Percentiles rank a stretch among this genome's conserved stretches.
phyloP scores from a whole-genome alignment of 1,140 invertebrate genomes.

The silkworm (Bombyx mori) region DNA sequence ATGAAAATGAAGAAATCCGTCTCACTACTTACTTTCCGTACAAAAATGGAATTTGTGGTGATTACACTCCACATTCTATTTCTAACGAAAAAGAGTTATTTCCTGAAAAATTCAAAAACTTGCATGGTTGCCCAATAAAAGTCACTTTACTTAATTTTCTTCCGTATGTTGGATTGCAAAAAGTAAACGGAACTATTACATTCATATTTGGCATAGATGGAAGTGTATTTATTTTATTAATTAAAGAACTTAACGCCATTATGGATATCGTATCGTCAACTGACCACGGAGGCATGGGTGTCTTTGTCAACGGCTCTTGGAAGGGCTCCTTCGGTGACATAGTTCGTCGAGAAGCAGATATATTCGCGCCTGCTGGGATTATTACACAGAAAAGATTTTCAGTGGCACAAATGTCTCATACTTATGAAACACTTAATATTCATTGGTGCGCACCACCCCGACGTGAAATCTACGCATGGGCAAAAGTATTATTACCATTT shows the following conservation, averaged over 20 bases:
- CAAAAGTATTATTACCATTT: conserved; percentile 36
- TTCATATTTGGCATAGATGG: conserved; percentile 30
- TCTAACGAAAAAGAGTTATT: conserved; percentile 18
- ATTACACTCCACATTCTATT: conserved; percentile 23
- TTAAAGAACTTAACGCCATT: conserved; percentile 29
- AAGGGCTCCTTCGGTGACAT: conserved; percentile 22
- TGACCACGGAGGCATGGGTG: conserved; percentile 10
- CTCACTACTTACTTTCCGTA: conserved; percentile 36
- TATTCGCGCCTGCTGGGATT: conserved; percentile 23
- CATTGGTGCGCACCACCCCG: conserved; percentile 32
- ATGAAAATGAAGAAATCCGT: conserved; percentile 13
- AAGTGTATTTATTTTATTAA: conserved; percentile 22
- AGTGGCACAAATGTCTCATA: conserved; percentile 22
- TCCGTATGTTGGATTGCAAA: conserved; percentile 23
- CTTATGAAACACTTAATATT: conserved; percentile 23
- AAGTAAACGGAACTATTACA: conserved; percentile 16
- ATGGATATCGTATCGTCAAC: conserved; percentile 19
- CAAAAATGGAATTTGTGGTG: conserved; percentile 22
- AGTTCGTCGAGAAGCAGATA: conserved; percentile 26
- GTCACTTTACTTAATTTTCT: conserved; percentile 16
- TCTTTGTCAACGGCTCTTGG: conserved; percentile 17
- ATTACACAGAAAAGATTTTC: conserved; percentile 22
- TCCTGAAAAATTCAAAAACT: conserved; percentile 37
- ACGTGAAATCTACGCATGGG: conserved; percentile 35
- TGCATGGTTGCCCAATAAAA: conserved; percentile 35